Evolutionary conservation across 1,140 invertebrate species (phyloP).

Genomic region (Drosophila nannoptera): DNA sequence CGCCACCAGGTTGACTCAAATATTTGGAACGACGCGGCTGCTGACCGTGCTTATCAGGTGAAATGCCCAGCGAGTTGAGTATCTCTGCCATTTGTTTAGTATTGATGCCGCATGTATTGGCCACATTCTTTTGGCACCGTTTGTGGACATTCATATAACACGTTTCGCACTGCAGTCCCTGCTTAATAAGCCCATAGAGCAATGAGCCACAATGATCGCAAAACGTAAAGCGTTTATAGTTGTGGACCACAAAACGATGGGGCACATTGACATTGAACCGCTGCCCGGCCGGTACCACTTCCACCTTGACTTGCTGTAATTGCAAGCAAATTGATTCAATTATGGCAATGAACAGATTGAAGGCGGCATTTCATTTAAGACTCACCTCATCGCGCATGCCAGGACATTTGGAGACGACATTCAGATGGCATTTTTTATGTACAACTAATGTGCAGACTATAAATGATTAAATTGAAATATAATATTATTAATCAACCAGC

Average conservation of each 20-base stretch:
- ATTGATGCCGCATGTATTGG: conserved; percentile 99
- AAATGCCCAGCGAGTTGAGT: conserved; percentile 93
- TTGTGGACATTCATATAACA: conserved; percentile 99
- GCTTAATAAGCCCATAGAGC: conserved; percentile 96
- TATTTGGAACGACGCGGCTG: conserved; percentile 84
- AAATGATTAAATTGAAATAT: conserved; percentile 74
- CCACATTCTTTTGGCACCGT: conserved; percentile 98
- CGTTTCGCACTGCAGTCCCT: conserved; percentile 98
- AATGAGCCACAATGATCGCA: conserved; percentile 97
- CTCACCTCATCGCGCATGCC: conserved; percentile 94
- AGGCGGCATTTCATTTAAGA: conserved; percentile 1
- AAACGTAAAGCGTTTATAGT: conserved; percentile 98
- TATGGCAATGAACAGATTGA: background rate
- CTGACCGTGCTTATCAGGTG: conserved; percentile 90
- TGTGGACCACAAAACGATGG: conserved; percentile 95
- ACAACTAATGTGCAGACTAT: conserved; percentile 98
- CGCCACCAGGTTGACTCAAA: conserved; percentile 80
- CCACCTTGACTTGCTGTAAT: conserved; percentile 72
- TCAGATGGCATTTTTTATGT: conserved; percentile 97
- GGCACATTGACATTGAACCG: conserved; percentile 99
- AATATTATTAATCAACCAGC: conserved; percentile 26
- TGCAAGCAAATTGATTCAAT: background rate
- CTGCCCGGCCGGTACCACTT: conserved; percentile 82
- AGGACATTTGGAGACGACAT: conserved; percentile 96
- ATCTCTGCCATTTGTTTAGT: conserved; percentile 97